Evolutionary conservation across 2,113 vertebrate species (phyloP), one percentile per base, ranked within the genome.

Genomic region (Thamnaconus septentrionalis): DNA sequence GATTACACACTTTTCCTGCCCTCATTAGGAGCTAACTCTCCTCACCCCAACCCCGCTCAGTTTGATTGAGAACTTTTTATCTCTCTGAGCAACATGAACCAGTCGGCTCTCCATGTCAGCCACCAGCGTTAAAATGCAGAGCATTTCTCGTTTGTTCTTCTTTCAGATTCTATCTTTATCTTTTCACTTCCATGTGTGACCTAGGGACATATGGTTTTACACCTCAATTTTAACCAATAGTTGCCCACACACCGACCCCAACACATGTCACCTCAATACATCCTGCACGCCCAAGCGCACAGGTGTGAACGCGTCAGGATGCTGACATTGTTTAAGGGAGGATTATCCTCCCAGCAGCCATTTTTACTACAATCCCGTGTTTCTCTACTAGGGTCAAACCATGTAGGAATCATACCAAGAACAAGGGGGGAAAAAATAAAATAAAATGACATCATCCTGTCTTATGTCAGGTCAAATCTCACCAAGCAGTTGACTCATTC

Each of bases 361-460:
- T 81, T 64, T 72, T 76, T 72, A 71, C 56, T 60, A 83, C 64
- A 54, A 57, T 6, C 12, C 44, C 56, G 59, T 31, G 18, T 31
- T 31, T 31, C 18, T 31, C 18, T 31, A 31, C 18, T 2, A 31
- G 57, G 63, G 71, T 70, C 44, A 51, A 50, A 72, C 69, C 54
- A 58, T 63, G 45, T n/a, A 61, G 54, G 53, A 71, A 62, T 80
- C 49, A 42, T 66, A 54, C 60, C 68, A 63, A 51, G 68, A 70
- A 64, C 71, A 57, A 62, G 45, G 5, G 42, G 55, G 42, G 50
- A 31, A 31, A 31, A 31, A 31, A 31, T 31, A 31, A 31, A 31
- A 31, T 31, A 31, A 31, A 31, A 82, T 86, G 61, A 78, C 85
- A 87, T 89, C 85, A 86, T 42, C 66, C 64, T 53, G 46, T 75